A percentile compares a stretch with the other conserved stretches of the same genome.
These are phyloP conservation scores for Drosophila repletoides DNA, from an alignment of 1,140 invertebrate species.

Conservation along the genomic window DNA sequence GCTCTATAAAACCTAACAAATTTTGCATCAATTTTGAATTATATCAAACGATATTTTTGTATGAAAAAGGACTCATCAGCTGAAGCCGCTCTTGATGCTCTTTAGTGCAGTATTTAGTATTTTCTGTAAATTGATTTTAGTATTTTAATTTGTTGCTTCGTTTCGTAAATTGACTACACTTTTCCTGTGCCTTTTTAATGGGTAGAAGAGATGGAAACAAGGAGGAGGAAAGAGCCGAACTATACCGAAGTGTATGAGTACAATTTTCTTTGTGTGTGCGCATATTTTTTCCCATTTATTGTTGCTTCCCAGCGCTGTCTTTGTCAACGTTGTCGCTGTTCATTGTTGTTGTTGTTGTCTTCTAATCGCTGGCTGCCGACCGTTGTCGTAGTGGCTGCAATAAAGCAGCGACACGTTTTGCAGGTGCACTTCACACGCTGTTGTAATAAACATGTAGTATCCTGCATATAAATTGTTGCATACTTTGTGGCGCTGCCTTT, in stretches of 20 bases:
- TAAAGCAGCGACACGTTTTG: constrained; percentile 64
- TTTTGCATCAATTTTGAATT: too few species aligned
- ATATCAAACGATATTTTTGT: too few species aligned
- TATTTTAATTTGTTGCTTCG: constrained; percentile 64
- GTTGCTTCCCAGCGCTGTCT: constrained; percentile 1
- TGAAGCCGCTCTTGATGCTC: constrained; percentile 7
- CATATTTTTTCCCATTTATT: constrained; percentile 37
- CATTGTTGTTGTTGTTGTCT: constrained; percentile 25
- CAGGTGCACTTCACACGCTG: constrained; percentile 42
- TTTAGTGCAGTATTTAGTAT: constrained; percentile 22
- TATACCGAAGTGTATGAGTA: not conserved
- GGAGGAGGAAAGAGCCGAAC: not conserved
- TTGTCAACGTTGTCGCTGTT: too few species aligned
- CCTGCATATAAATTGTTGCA: constrained; percentile 56
- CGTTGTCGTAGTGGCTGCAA: constrained; percentile 46
- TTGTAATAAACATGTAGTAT: constrained; percentile 55
- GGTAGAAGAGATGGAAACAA: not conserved
- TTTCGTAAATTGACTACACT: constrained; percentile 47
- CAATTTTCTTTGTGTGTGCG: constrained; percentile 16
- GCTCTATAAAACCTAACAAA: too few species aligned
- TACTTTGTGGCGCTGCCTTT: too few species aligned
- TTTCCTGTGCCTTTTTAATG: constrained; percentile 52
- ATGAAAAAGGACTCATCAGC: constrained; percentile 12
- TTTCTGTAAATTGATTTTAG: constrained; percentile 38
- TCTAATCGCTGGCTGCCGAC: constrained; percentile 65